These are phyloP conservation scores for Falco punctatus DNA, from an alignment of 2,113 vertebrate genomes.

Conservation along the genomic window DNA sequence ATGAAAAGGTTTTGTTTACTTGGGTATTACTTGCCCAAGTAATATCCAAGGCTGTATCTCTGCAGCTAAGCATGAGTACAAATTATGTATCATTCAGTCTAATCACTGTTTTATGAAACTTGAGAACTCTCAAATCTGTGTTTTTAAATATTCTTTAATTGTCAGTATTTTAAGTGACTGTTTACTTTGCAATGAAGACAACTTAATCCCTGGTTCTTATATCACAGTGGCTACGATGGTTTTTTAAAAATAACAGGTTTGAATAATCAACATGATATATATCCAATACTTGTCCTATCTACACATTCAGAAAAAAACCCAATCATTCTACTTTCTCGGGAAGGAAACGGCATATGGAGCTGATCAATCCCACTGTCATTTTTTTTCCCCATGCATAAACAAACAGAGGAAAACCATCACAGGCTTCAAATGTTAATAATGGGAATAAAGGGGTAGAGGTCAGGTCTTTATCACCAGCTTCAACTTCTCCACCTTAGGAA, in stretches of 20 bases:
- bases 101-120: not conserved
- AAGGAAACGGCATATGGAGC: not conserved
- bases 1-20: not conserved
- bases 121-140: not conserved
- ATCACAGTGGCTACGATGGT: not conserved
- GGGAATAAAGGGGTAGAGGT: not conserved
- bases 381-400: not conserved
- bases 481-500: not conserved
- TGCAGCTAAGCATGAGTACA: not conserved
- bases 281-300: not conserved
- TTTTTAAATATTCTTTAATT: not conserved
- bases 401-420: conserved; percentile 12
- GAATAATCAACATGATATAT: not conserved
- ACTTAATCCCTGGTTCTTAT: not conserved
- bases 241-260: not conserved
- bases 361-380: not conserved
- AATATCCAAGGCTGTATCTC: not conserved
- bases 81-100: not conserved
- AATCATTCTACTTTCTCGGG: not conserved
- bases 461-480: not conserved
- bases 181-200: not conserved
- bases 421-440: not conserved
- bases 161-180: not conserved
- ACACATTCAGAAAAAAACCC: not conserved
- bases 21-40: not conserved